These are phyloP conservation scores for Sesia apiformis DNA, from an alignment of 2,888 invertebrate genomes.

Conservation along the genomic window DNA sequence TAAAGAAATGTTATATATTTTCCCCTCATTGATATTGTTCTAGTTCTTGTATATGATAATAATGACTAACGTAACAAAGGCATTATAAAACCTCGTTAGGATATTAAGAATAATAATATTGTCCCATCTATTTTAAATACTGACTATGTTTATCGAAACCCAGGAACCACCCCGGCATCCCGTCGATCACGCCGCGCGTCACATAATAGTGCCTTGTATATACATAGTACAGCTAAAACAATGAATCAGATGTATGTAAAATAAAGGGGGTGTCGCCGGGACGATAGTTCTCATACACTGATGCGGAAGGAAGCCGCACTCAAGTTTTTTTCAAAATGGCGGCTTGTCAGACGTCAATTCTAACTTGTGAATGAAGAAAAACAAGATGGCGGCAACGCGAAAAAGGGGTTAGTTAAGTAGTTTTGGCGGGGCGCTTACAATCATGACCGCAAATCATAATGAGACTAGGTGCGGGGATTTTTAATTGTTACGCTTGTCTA, in stretches of 20 bases:
- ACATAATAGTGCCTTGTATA: conserved; percentile 59
- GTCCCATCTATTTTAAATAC: too few relatives aligned
- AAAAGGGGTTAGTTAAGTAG: conserved; percentile 41
- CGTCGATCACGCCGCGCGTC: conserved; percentile 16
- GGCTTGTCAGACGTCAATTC: conserved; percentile 57
- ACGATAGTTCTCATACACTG: conserved; percentile 66
- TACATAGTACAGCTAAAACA: conserved; percentile 60
- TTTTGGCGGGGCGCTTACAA: conserved; percentile 15
- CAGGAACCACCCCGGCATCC: neutral
- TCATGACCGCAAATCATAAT: neutral
- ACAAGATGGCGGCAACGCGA: conserved; percentile 51
- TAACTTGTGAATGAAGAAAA: conserved; percentile 54
- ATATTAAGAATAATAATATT: too few relatives aligned
- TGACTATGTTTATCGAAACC: neutral
- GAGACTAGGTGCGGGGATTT: neutral
- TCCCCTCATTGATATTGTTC: too few relatives aligned
- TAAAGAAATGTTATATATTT: too few relatives aligned
- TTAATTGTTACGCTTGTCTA: too few relatives aligned
- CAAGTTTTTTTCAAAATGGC: conserved; percentile 72
- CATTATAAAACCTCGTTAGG: too few relatives aligned
- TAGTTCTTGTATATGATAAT: too few relatives aligned
- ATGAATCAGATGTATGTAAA: conserved; percentile 70
- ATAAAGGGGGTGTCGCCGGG: conserved; percentile 59
- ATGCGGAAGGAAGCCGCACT: conserved; percentile 71
- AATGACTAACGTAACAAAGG: too few relatives aligned